These are phyloP conservation scores for Tridacna crocea DNA, from an alignment of 2,888 invertebrate species.

Conservation along the genomic window DNA sequence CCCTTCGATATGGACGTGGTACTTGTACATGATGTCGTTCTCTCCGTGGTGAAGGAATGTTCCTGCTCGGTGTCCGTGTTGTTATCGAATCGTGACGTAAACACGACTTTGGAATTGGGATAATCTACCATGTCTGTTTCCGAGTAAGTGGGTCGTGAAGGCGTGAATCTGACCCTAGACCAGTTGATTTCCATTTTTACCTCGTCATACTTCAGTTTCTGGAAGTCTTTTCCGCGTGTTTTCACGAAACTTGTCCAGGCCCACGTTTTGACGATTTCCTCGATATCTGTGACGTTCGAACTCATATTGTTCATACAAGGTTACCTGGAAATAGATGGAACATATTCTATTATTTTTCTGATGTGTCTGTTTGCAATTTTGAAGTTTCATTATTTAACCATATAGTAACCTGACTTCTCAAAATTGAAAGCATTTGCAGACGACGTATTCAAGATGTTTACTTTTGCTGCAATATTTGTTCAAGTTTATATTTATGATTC, in stretches of 20 bases:
- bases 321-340: background rate
- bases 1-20: conserved; percentile 78
- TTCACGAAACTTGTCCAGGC: conserved; percentile 82
- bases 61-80: conserved; percentile 79
- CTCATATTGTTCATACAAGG: background rate
- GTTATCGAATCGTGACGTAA: conserved; percentile 82
- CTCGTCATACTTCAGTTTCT: conserved; percentile 77
- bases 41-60: conserved; percentile 82
- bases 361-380: too few relatives aligned
- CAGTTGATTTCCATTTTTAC: conserved; percentile 83
- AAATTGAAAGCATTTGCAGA: too few relatives aligned
- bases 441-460: too few relatives aligned
- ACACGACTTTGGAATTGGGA: conserved; percentile 75
- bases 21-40: conserved; percentile 79
- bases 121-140: conserved; percentile 67
- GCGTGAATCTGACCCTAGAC: conserved; percentile 82
- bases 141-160: conserved; percentile 77
- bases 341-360: background rate
- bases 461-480: too few relatives aligned
- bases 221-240: conserved; percentile 80
- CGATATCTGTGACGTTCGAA: conserved; percentile 78
- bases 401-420: too few relatives aligned
- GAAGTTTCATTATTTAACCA: too few relatives aligned
- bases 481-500: too few relatives aligned
- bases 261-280: conserved; percentile 82